Percentiles rank a stretch among this genome's conserved stretches.
Conservation (phyloP, 2,113 vertebrate genomes). For the Stomatorhinus ivindoensis region DNA sequence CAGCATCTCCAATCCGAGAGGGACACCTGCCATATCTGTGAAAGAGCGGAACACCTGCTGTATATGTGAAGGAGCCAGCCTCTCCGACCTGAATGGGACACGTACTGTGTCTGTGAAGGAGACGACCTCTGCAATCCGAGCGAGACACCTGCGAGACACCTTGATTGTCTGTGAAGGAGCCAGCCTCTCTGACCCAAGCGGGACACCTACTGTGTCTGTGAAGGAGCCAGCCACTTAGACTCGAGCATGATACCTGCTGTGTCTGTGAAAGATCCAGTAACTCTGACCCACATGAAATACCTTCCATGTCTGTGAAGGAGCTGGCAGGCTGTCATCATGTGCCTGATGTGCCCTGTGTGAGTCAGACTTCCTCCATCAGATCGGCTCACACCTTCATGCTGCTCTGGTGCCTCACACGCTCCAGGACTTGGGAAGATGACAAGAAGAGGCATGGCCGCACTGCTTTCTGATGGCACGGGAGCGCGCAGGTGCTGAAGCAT, state of each 20-base stretch:
- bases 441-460: neutral
- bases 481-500: neutral
- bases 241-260: neutral
- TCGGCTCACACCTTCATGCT: neutral
- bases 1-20: neutral
- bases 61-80: neutral
- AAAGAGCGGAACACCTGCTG: neutral
- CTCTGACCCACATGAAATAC: neutral
- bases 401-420: neutral
- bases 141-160: accelerated
- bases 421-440: neutral
- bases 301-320: neutral
- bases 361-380: neutral
- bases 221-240: neutral
- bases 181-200: neutral
- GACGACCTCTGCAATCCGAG: neutral
- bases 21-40: neutral
- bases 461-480: neutral
- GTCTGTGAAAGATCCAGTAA: neutral
- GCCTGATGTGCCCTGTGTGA: slow-evolving; percentile 32
- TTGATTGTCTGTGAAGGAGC: neutral
- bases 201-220: neutral
- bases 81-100: neutral
- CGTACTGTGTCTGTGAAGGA: neutral
- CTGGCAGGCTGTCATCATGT: slow-evolving; percentile 24